Evolutionary conservation across 2,888 invertebrate genomes (phyloP), one percentile per base, ranked within the genome.

Genomic region (Drosophila yooni): DNA sequence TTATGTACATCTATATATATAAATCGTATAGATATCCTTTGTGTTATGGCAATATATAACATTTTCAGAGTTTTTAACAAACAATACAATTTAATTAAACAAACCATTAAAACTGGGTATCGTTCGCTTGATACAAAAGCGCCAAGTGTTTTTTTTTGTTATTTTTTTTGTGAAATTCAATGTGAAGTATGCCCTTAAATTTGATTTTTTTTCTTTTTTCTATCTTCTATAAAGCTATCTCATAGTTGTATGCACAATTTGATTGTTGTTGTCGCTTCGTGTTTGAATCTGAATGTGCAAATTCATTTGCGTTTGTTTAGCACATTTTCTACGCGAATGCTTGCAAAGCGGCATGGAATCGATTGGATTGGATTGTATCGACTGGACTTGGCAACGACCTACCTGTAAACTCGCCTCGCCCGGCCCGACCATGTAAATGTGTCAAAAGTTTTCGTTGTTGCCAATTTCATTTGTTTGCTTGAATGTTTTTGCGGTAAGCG

Each of bases 231-330:
- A 31, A 52, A 21, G 36, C 25, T 48, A 29, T 70, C 13, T 31
- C 25, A 54, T 36, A 56, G 48, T 54, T 51, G 40, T 56, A 31
- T 62, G 72, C 52, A 51, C 58, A 65, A 70, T 74, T 71, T 66
- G 69, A n/a, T 59, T 63, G 48, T 50, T 71, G 66, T 76, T 82
- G 85, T 87, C 77, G 77, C 69, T 83, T 77, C 71, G 76, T 61
- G 66, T 86, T 82, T 82, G 65, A 74, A 84, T 87, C 85, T 63
- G 68, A 87, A 84, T 89, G 79, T 89, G 89, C 79, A 79, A 88
- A 89, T 85, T 89, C 67, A 79, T 88, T 88, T 77, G 86, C 77
- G 76, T 89, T 87, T 85, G 74, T 58, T 89, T 89, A 85, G 86
- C 88, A 80, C 83, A 82, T 88, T 87, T 88, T 82, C 76, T 68